These are phyloP conservation scores for Scyliorhinus canicula DNA, from an alignment of 2,797 vertebrate species.

Conservation along the genomic window DNA sequence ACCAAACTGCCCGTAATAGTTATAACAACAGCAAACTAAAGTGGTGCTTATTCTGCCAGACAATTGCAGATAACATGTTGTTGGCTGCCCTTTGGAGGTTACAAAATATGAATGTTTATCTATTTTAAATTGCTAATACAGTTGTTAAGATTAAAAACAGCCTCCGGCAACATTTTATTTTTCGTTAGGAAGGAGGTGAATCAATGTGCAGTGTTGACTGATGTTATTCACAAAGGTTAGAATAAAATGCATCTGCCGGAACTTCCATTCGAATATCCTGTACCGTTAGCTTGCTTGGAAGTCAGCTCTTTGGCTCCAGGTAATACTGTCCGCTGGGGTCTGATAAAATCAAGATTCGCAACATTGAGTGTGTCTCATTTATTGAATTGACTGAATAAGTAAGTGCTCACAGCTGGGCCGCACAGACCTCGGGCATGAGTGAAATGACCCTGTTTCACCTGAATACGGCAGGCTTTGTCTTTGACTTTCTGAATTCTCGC, in stretches of 20 bases:
- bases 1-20: no score
- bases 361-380: background rate
- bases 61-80: background rate
- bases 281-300: background rate
- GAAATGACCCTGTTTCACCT: background rate
- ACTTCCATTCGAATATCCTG: background rate
- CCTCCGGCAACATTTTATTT: background rate
- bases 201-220: background rate
- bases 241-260: background rate
- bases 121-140: background rate
- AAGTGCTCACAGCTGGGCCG: background rate
- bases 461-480: background rate
- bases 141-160: background rate
- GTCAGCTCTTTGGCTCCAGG: background rate
- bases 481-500: background rate
- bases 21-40: background rate
- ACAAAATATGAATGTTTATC: background rate
- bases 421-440: background rate
- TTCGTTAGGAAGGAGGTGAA: background rate
- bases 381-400: constrained; percentile 13
- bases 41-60: background rate
- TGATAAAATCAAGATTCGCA: background rate
- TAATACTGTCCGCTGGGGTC: background rate
- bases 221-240: background rate
- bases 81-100: constrained; percentile 26